Base-by-base conservation (phyloP, 2,797 vertebrate genomes). In the Pteropus rufus region DNA sequence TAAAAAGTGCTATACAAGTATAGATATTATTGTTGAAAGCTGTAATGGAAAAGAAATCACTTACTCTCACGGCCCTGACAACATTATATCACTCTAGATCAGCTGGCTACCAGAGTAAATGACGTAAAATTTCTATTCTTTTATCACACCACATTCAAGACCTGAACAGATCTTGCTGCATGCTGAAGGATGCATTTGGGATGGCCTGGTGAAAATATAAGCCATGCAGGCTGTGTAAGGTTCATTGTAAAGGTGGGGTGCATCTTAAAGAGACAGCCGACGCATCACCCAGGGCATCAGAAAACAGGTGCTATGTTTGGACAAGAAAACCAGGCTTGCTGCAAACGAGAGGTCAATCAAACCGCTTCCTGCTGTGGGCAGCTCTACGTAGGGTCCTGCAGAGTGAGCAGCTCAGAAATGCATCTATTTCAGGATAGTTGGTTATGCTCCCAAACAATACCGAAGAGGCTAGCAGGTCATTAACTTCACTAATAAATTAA, bases 401-500 rank as follows among this genome's bases (percentile, higher is more conserved):
- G 31, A 36, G 3, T 16, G 21, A 75, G 54, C 54, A 49, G 36
- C 31, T 91, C 80, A 34, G 64, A 91, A 52, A 73, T 1, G 24
- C 54, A 39, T 62, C 70, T 46, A 31, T 29, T 70, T 52, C 7
- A n/a, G 72, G n/a, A 76, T 10, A 75, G 73, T 16, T 81, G 77
- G 85, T 75, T 91, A 44, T 62, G 77, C 62, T 67, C 81, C 93
- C 81, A 91, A 90, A 89, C 90, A 93, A 52, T 46, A 82, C 44
- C 93, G 65, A 95, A 54, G 49, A 95, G 64, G 70, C 75, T 80
- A 86, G 60, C 58, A 89, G 89, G 69, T 65, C 93, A 96, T 76
- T 96, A 95, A 79, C 39, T 82, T 82, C 52, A 5, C 95, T 85
- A 91, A 79, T 79, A 93, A 95, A 93, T 87, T 93, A 87, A 92